Conservation (phyloP, 2,888 invertebrate species). For the Troglohyphantes excavatus region DNA sequence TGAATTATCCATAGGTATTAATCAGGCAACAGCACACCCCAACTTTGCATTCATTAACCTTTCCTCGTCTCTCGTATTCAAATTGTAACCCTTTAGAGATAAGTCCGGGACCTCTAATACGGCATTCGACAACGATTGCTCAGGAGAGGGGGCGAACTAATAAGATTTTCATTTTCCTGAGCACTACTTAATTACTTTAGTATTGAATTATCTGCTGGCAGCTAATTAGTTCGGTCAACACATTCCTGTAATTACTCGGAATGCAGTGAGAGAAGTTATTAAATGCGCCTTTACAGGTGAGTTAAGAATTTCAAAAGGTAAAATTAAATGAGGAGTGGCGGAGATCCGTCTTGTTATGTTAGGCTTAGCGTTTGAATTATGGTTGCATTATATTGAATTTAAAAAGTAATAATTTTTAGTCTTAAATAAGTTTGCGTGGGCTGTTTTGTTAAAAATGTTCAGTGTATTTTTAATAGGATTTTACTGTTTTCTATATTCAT, state of each 20-base stretch:
- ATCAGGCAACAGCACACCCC: conserved; percentile 33
- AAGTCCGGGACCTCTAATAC: conserved; percentile 32
- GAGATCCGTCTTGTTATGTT: too few relatives aligned
- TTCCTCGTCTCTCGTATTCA: conserved; percentile 16
- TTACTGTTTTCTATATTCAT: too few relatives aligned
- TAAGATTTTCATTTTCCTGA: conserved; percentile 71
- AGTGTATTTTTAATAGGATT: too few relatives aligned
- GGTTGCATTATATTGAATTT: not conserved
- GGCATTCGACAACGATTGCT: conserved; percentile 23
- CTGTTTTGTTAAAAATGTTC: too few relatives aligned
- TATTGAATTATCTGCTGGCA: conserved; percentile 65
- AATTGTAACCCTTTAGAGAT: conserved; percentile 20
- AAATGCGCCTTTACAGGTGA: conserved; percentile 39
- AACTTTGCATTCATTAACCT: conserved; percentile 58
- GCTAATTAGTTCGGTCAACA: conserved; percentile 71
- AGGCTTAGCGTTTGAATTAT: not conserved
- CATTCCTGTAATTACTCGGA: conserved; percentile 54
- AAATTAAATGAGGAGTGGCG: conserved; percentile 29
- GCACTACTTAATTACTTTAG: conserved; percentile 72
- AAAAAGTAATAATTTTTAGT: too few relatives aligned
- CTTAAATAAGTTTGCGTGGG: not conserved
- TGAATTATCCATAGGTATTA: conserved; percentile 66
- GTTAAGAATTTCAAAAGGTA: conserved; percentile 43
- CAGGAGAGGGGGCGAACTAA: conserved; percentile 42
- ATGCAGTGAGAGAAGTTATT: conserved; percentile 59